Percentiles rank a stretch among this genome's conserved stretches.
Evolutionary conservation across 2,797 vertebrate genomes (phyloP).

Genomic region (Sus cebifrons): DNA sequence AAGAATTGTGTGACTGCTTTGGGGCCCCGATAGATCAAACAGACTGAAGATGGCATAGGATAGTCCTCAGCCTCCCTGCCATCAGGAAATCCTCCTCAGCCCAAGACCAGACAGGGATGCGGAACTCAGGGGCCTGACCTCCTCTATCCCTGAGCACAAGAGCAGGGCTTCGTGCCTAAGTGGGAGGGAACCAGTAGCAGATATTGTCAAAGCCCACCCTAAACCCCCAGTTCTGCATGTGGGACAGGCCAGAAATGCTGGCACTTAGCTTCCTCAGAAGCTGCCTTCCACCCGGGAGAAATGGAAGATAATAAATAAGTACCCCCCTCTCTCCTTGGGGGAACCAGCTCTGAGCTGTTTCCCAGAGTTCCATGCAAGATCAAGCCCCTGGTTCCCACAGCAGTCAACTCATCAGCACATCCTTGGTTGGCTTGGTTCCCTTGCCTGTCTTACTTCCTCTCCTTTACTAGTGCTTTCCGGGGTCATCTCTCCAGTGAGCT

Average conservation of each 20-base stretch:
- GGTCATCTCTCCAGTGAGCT: neutral
- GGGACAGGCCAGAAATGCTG: neutral
- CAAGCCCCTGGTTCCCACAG: neutral
- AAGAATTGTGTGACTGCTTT: neutral
- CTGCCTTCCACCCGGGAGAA: neutral
- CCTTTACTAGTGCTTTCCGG: neutral
- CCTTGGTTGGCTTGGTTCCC: neutral
- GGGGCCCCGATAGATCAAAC: neutral
- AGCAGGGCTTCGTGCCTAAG: neutral
- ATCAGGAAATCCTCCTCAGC: neutral
- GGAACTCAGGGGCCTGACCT: neutral
- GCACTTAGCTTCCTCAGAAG: neutral
- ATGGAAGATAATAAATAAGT: neutral
- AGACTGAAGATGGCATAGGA: neutral
- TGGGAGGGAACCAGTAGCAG: neutral
- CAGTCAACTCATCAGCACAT: neutral
- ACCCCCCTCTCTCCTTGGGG: neutral
- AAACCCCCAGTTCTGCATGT: neutral
- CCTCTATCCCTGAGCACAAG: neutral
- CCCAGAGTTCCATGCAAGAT: neutral
- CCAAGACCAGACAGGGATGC: neutral
- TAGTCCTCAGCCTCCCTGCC: neutral
- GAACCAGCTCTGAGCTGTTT: neutral
- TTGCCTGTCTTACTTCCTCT: neutral
- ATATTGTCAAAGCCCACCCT: neutral